Conservation (phyloP, 1,140 invertebrate species). For the Scaptomyza graminum region DNA sequence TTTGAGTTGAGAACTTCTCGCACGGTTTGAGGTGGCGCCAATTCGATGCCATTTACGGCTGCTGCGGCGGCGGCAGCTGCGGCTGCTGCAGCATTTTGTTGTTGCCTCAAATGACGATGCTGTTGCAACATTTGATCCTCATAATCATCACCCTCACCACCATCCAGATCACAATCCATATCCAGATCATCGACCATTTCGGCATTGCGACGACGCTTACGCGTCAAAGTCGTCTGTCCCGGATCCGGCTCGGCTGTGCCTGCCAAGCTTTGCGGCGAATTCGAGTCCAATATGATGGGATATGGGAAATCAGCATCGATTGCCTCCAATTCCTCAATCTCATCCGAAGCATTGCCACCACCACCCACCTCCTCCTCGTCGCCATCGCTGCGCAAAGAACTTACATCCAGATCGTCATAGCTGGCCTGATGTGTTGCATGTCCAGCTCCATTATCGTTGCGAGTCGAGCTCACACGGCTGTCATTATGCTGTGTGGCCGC, state of each 20-base stretch:
- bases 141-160: constrained; percentile 59
- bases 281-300: constrained; percentile 76
- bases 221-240: constrained; percentile 15
- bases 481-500: constrained; percentile 58
- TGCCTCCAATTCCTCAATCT: constrained; percentile 77
- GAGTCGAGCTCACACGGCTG: constrained; percentile 76
- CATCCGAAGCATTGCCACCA: constrained; percentile 61
- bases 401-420: constrained; percentile 75
- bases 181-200: constrained; percentile 52
- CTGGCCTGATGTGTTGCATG: constrained; percentile 47
- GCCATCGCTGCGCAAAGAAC: constrained; percentile 65
- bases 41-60: constrained; percentile 49
- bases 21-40: constrained; percentile 75
- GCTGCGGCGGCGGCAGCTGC: constrained; percentile 17
- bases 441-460: constrained; percentile 55
- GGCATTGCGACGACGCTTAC: constrained; percentile 66
- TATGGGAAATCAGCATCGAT: constrained; percentile 82
- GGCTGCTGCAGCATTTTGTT: constrained; percentile 53
- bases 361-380: constrained; percentile 56
- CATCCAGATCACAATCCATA: constrained; percentile 46
- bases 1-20: constrained; percentile 80
- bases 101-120: constrained; percentile 77
- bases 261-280: constrained; percentile 59
- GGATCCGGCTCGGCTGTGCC: not conserved
- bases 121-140: constrained; percentile 81